Evolutionary conservation across 2,797 vertebrate species (phyloP), one percentile per base, ranked within the genome.

Genomic region (Hippocampus kuda): DNA sequence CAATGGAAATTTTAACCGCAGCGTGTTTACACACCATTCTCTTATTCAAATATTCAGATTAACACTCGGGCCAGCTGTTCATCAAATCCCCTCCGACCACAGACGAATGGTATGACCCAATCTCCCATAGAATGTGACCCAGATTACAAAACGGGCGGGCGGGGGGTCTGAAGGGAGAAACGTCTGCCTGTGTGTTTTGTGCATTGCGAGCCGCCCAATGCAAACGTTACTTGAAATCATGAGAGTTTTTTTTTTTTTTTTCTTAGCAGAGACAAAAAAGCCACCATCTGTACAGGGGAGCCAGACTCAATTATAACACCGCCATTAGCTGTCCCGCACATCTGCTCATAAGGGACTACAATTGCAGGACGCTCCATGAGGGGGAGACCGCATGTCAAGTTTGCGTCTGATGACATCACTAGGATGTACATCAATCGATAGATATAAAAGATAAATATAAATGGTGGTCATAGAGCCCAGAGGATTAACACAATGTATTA

Each of bases 51-150:
- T 84, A 90, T 88, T 88, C 80, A 89, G 84, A 90, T 90, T 87
- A 90, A 82, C 77, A 75, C 82, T 44, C 30, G 11, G 72, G 80
- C 86, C 89, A 90, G 87, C 89, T 90, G 87, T 89, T 88, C 77
- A 30, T 78, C 83, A 87, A 87, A 89, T 87, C 87, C 86, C 87
- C 83, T 79, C 74, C 53, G 80, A 85, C 78, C 80, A 63, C 67
- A 74, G 79, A 84, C 83, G 74, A 90, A 91, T 91, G 88, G 88
- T 90, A 89, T 64, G 79, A 86, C 84, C 88, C 90, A 89, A 88
- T 89, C 88, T 89, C 84, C 83, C 82, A 78, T 85, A 84, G 15
- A 88, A 91, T 90, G 85, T 91, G 90, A 91, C 90, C 89, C 90
- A 91, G 88, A 92, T 91, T 89, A 90, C 80, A 86, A 79, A 38